Evolutionary conservation across 2,888 invertebrate genomes (phyloP).

Genomic region (Fissipunctia ypsillon): DNA sequence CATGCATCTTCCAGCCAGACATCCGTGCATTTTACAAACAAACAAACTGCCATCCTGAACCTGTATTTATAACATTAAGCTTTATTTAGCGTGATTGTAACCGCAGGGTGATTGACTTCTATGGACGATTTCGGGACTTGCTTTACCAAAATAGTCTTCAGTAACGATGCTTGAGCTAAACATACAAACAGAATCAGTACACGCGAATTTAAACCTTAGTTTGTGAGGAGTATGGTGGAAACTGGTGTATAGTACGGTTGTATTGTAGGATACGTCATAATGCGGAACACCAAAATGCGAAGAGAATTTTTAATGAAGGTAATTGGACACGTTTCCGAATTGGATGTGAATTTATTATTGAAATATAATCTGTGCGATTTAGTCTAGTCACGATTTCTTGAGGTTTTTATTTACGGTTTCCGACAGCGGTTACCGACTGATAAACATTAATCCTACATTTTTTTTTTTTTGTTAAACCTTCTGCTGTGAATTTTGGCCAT

Average conservation of each 20-base stretch:
- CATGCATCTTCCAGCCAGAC: constrained; percentile 30
- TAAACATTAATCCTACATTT: background rate
- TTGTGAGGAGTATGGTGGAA: background rate
- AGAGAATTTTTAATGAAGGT: constrained; percentile 65
- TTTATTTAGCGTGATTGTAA: constrained; percentile 64
- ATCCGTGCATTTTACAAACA: constrained; percentile 45
- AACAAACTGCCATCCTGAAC: constrained; percentile 19
- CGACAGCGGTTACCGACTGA: background rate
- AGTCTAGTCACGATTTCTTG: constrained; percentile 52
- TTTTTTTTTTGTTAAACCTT: background rate
- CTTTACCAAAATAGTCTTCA: constrained; percentile 71
- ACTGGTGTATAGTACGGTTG: background rate
- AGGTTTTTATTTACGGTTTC: constrained; percentile 19
- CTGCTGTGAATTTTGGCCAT: background rate
- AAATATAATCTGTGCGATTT: constrained; percentile 23
- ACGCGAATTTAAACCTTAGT: constrained; percentile 47
- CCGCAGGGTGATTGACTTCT: constrained; percentile 78
- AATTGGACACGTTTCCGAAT: constrained; percentile 61
- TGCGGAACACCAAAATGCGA: constrained; percentile 65
- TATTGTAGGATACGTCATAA: constrained; percentile 28
- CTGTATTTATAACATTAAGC: constrained; percentile 35
- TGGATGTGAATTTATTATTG: constrained; percentile 46
- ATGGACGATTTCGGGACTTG: constrained; percentile 70
- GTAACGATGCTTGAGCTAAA: constrained; percentile 51
- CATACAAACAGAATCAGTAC: constrained; percentile 18